A percentile compares a stretch with the other conserved stretches of the same genome.
phyloP scores from a whole-genome alignment of 1,140 invertebrate species.

The Musca vetustissima region DNA sequence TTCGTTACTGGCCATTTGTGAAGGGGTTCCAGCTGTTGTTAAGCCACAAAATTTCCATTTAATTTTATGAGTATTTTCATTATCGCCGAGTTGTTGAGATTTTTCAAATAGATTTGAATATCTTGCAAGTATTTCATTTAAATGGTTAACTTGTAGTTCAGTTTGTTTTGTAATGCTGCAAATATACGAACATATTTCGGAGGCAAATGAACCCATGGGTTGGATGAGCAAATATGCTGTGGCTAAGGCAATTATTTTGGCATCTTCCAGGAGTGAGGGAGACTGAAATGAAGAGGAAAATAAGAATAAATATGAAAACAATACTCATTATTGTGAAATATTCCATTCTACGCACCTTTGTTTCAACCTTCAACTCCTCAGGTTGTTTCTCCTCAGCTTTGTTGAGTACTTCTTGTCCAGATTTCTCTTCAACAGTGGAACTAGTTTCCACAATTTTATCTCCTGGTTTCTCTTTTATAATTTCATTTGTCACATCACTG shows the following conservation, averaged over 20 bases:
- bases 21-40: not conserved
- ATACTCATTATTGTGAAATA: too few species aligned
- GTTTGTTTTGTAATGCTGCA: constrained; percentile 67
- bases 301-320: too few species aligned
- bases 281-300: not conserved
- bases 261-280: constrained; percentile 59
- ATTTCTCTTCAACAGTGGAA: constrained; percentile 50
- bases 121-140: constrained; percentile 72
- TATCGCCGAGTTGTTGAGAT: constrained; percentile 35
- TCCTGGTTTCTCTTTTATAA: constrained; percentile 2
- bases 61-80: constrained; percentile 67
- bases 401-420: constrained; percentile 56
- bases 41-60: constrained; percentile 78
- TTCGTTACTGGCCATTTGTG: too few species aligned
- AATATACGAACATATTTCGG: constrained; percentile 83
- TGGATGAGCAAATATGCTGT: constrained; percentile 85
- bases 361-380: not conserved
- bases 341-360: not conserved
- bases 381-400: constrained; percentile 52
- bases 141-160: constrained; percentile 67
- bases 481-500: not conserved
- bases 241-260: constrained; percentile 74
- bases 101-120: constrained; percentile 74
- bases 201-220: constrained; percentile 81
- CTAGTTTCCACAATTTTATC: constrained; percentile 26